Base-by-base conservation (phyloP, 2,113 vertebrate species). In the Camelus dromedarius region DNA sequence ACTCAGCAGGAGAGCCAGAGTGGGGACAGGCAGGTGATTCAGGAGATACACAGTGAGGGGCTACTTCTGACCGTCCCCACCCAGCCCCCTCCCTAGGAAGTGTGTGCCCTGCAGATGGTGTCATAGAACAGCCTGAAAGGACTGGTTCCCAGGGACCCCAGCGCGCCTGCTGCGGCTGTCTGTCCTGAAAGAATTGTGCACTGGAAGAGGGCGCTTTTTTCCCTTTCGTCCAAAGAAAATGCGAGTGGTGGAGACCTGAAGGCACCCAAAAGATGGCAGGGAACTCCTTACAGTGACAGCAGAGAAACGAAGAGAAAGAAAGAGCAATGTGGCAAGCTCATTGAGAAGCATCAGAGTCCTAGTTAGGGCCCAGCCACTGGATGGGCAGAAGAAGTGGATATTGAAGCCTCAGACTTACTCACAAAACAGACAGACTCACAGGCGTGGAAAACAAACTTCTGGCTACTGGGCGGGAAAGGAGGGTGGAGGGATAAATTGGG, bases 301-400 rank as follows among this genome's bases (percentile, higher is more conserved):
- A 81, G 18, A 60, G 20, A 69, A 18, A 84, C 5, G n/a, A 62
- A 73, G 66, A 42, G 8, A 84, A 83, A 48, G 30, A 69, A 72
- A 56, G 12, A 91, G 1, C 14, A 58, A 14, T 28, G 26, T 67
- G 60, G 30, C 28, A 54, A 76, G 28, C 28, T 76, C 22, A 82
- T 79, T 28, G 26, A 7, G 6, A 6, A 85, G 2, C 56, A 48
- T 82, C 10, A 1, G 24, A 30, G 46, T n/a, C 42, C 77, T 60
- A 38, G 5, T 64, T 22, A 56, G 48, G 52, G n/a, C 1, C 7
- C 5, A 19, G 32, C 6, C 5, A 24, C 0, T 70, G 48, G 2
- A 10, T 42, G 11, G 83, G 56, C 56, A 84, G 60, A 64, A 76
- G 77, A 82, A 38, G 19, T 46, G 60, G 12, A 4, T 11, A 42